Conservation (phyloP, 2,113 vertebrate genomes). For the Struthidea cinerea region DNA sequence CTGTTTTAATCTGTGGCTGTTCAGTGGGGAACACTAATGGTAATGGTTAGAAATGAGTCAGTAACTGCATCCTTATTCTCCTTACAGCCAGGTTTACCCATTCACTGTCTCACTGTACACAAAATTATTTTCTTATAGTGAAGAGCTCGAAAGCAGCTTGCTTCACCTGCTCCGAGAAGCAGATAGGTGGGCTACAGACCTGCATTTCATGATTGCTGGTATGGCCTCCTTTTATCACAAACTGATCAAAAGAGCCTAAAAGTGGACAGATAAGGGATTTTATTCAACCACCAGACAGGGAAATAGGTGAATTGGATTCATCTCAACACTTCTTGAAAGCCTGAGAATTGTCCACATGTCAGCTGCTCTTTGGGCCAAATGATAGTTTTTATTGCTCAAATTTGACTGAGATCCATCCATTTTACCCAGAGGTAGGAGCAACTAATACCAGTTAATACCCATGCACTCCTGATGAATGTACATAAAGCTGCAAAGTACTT, state of each 20-base stretch:
- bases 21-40: neutral
- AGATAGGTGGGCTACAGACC: neutral
- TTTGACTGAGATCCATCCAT: neutral
- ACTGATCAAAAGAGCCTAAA: neutral
- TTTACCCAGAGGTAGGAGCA: neutral
- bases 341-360: neutral
- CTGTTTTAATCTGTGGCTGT: neutral
- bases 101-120: neutral
- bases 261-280: neutral
- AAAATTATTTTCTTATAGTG: neutral
- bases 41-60: neutral
- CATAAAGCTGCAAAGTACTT: neutral
- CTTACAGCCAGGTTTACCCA: neutral
- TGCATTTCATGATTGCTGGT: neutral
- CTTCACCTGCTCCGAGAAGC: neutral
- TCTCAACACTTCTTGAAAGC: neutral
- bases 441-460: neutral
- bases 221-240: neutral
- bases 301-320: neutral
- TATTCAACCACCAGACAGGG: neutral
- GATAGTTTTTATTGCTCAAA: neutral
- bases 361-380: neutral
- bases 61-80: neutral
- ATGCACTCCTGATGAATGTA: neutral
- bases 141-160: neutral